These are phyloP conservation scores for Syngnathus scovelli DNA, from an alignment of 2,113 vertebrate genomes.

Conservation along the genomic window DNA sequence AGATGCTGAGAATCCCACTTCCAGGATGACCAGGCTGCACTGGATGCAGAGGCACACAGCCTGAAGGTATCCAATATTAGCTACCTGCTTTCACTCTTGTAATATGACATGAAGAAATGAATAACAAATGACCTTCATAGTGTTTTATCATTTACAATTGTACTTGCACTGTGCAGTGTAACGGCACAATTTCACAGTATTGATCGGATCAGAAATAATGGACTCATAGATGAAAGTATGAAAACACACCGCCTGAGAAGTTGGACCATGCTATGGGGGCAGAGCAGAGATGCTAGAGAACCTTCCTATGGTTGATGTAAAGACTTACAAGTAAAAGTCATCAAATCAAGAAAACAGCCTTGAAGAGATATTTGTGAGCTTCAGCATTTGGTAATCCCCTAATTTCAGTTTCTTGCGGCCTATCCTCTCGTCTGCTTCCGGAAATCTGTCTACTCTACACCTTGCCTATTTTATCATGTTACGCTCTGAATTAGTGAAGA, in stretches of 20 bases:
- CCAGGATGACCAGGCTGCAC: too few species aligned
- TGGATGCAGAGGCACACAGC: too few species aligned
- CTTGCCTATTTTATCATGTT: neutral
- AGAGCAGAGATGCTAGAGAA: neutral
- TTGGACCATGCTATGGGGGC: neutral
- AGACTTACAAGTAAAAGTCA: neutral
- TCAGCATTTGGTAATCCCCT: neutral
- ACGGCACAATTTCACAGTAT: constrained; percentile 2
- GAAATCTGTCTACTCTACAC: neutral
- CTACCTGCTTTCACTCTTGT: neutral
- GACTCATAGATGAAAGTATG: neutral
- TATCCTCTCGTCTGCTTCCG: neutral
- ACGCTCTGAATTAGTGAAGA: neutral
- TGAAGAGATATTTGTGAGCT: neutral
- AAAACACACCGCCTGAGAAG: neutral
- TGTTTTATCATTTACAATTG: neutral
- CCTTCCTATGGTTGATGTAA: neutral
- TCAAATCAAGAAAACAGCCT: neutral
- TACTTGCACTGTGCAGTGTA: neutral
- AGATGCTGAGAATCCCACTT: too few species aligned
- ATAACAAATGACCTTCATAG: neutral
- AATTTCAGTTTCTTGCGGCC: neutral
- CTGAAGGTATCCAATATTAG: too few species aligned
- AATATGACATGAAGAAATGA: neutral
- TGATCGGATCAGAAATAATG: neutral